A percentile compares a stretch with the other conserved stretches of the same genome.
phyloP scores from a whole-genome alignment of 2,888 invertebrate genomes.

The Lepidonotus clava region DNA sequence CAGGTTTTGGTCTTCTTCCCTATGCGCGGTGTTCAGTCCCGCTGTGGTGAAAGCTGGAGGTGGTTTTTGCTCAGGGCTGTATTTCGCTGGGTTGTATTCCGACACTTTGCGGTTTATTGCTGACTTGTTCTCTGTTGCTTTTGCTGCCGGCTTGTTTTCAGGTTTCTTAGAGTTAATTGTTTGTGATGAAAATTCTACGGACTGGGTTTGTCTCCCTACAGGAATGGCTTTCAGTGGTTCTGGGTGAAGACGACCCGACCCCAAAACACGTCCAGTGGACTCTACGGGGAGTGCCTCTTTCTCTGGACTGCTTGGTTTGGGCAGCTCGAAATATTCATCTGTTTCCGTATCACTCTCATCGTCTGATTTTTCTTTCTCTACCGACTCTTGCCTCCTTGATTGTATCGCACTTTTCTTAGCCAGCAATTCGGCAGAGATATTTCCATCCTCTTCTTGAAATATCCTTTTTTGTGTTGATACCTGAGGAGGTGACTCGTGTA shows the following conservation, averaged over 20 bases:
- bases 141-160: background rate
- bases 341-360: background rate
- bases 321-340: slow-evolving; percentile 36
- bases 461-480: background rate
- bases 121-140: background rate
- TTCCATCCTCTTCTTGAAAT: background rate
- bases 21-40: no score
- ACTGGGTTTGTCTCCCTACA: slow-evolving; percentile 1
- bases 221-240: background rate
- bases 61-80: background rate
- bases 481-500: background rate
- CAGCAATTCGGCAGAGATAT: background rate
- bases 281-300: background rate
- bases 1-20: background rate
- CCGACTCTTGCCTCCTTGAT: background rate
- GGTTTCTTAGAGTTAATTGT: background rate
- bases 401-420: background rate
- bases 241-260: no score
- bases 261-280: background rate
- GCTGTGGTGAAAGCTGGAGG: background rate
- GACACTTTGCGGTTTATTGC: background rate
- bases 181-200: background rate
- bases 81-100: slow-evolving; percentile 30
- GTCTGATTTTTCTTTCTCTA: background rate
- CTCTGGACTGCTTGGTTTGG: background rate